Evolutionary conservation across 92 coral and sea anemone species (phyloP).

Genomic region (Paragorgia papillata): DNA sequence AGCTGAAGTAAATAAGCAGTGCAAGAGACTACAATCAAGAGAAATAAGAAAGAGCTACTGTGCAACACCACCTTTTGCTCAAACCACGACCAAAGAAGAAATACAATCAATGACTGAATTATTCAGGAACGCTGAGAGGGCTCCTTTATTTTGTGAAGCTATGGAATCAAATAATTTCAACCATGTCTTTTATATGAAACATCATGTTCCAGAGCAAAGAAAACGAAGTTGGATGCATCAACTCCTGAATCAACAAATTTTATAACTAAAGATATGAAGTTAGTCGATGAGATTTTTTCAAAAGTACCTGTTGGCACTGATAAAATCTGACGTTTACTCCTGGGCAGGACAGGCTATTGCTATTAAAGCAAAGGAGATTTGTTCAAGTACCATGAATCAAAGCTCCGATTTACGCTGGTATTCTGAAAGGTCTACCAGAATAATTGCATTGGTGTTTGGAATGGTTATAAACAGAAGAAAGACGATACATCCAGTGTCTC

Average conservation of each 20-base stretch:
- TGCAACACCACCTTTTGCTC: constrained; percentile 33
- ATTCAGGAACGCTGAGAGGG: constrained; percentile 10
- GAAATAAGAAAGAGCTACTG: constrained; percentile 15
- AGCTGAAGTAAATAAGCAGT: constrained; percentile 33
- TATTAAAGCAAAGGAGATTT: constrained; percentile 41
- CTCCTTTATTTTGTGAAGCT: constrained; percentile 20
- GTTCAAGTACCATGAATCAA: constrained; percentile 41
- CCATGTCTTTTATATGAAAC: constrained; percentile 42
- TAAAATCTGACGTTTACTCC: too few relatives aligned
- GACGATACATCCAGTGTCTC: constrained; percentile 14
- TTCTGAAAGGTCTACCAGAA: constrained; percentile 38
- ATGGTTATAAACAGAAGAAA: constrained; percentile 40
- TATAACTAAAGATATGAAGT: background rate
- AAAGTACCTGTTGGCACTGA: too few relatives aligned
- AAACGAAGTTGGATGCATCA: background rate
- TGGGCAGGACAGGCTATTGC: constrained; percentile 29
- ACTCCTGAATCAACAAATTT: constrained; percentile 2
- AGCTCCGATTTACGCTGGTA: constrained; percentile 40
- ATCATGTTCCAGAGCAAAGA: constrained; percentile 37
- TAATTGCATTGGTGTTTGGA: constrained; percentile 44
- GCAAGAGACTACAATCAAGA: constrained; percentile 24
- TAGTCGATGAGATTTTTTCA: too few relatives aligned
- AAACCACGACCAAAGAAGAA: constrained; percentile 25
- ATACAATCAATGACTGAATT: constrained; percentile 18
- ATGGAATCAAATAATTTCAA: constrained; percentile 23